Percentiles rank a stretch among this genome's conserved stretches.
Conservation (phyloP, 2,797 vertebrate genomes). For the Scarus forsteni region DNA sequence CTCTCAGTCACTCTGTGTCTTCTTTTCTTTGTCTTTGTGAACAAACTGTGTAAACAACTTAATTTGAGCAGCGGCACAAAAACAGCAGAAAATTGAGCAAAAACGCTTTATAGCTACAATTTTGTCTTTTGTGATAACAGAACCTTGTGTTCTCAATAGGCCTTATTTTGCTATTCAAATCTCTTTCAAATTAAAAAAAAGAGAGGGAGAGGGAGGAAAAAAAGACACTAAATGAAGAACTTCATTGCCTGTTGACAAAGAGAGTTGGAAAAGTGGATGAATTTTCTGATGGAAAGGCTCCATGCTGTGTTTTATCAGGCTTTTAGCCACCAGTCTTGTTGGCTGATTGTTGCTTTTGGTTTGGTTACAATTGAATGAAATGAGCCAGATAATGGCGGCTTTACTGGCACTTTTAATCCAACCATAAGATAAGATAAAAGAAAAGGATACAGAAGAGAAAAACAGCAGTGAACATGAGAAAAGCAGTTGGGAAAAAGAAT, state of each 20-base stretch:
- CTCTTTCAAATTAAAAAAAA: constrained; percentile 54
- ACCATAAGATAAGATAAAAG: constrained; percentile 32
- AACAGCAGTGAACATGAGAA: background rate
- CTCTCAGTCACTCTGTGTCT: constrained; percentile 56
- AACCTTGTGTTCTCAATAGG: constrained; percentile 71
- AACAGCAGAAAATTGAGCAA: constrained; percentile 70
- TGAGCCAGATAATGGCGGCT: constrained; percentile 67
- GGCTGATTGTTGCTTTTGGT: constrained; percentile 68
- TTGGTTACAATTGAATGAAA: constrained; percentile 70
- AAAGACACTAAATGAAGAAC: constrained; percentile 61
- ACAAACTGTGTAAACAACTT: constrained; percentile 80
- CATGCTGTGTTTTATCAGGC: constrained; percentile 68
- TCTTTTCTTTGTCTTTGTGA: constrained; percentile 70
- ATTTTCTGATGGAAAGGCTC: constrained; percentile 65
- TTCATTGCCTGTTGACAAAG: constrained; percentile 66
- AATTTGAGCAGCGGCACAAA: constrained; percentile 68
- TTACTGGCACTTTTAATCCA: constrained; percentile 39
- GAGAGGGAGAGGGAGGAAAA: constrained; percentile 21
- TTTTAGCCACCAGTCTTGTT: constrained; percentile 68
- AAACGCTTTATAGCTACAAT: constrained; percentile 68
- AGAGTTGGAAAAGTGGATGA: constrained; percentile 58
- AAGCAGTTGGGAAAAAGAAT: background rate
- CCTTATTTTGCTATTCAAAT: constrained; percentile 66
- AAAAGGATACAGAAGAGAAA: background rate
- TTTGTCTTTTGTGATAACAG: constrained; percentile 75